phyloP scores from a whole-genome alignment of 2,888 invertebrate genomes.

The Mesochorus sp. region DNA sequence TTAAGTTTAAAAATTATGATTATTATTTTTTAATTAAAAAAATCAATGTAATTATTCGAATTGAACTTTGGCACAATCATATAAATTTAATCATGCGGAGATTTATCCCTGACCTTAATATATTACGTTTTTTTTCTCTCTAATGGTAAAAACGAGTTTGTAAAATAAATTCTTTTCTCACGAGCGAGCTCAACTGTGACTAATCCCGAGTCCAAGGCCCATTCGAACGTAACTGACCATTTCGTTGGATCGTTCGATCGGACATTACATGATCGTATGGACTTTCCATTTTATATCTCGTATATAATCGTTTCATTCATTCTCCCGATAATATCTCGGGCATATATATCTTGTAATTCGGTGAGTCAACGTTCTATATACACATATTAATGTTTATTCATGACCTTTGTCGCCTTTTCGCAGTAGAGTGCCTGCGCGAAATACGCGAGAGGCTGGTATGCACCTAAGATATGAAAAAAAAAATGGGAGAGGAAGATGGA shows the following conservation, averaged over 20 bases:
- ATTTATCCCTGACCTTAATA: neutral
- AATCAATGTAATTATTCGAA: too few species aligned
- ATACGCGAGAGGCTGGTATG: constrained; percentile 21
- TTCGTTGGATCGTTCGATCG: neutral
- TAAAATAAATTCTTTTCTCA: neutral
- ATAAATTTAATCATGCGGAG: too few species aligned
- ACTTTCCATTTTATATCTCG: constrained; percentile 11
- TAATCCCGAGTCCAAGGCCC: neutral
- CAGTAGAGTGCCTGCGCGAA: constrained; percentile 25
- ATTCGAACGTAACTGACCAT: neutral
- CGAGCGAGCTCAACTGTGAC: neutral
- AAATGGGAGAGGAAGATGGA: too few species aligned
- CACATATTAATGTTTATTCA: neutral
- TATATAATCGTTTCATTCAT: neutral
- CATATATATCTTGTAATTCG: constrained; percentile 4
- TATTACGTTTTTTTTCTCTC: neutral
- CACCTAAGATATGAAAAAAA: too few species aligned
- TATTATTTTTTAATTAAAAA: too few species aligned
- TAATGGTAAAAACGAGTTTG: neutral
- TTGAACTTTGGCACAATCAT: too few species aligned
- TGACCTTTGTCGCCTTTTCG: constrained; percentile 46
- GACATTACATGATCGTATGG: neutral
- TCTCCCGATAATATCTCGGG: constrained; percentile 3
- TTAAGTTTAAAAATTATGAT: neutral
- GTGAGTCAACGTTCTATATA: neutral